phyloP scores from a whole-genome alignment of 1,140 invertebrate genomes.

The Cryptotermes secundus region DNA sequence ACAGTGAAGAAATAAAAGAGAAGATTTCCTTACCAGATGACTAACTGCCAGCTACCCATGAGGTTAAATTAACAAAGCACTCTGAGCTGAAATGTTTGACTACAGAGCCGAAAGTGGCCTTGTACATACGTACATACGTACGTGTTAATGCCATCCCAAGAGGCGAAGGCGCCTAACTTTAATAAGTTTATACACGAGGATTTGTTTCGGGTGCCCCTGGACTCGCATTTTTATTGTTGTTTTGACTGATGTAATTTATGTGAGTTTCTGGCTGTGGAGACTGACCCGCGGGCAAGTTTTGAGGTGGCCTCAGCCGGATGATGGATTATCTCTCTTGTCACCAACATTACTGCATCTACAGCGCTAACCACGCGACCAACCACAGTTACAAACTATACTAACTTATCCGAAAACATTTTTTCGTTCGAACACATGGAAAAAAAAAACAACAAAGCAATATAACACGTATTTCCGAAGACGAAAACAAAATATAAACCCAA shows the following conservation, averaged over 20 bases:
- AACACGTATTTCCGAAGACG: no score
- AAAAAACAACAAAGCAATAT: no score
- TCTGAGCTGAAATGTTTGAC: no score
- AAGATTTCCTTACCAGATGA: no score
- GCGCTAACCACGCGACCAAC: background rate
- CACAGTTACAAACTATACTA: background rate
- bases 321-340: background rate
- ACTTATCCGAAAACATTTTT: no score
- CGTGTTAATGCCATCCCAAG: no score
- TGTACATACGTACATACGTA: background rate
- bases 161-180: background rate
- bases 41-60: no score
- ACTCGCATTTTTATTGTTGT: background rate
- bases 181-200: background rate
- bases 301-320: background rate
- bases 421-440: no score
- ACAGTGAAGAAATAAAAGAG: no score
- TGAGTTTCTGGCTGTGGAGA: background rate
- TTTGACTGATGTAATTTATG: background rate
- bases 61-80: no score
- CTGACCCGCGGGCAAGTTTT: background rate
- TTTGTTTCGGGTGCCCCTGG: background rate
- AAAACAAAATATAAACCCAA: no score
- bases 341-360: background rate
- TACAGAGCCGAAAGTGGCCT: no score